These are phyloP conservation scores for Pantelozetes paolii DNA, from an alignment of 2,888 invertebrate genomes.

Conservation along the genomic window DNA sequence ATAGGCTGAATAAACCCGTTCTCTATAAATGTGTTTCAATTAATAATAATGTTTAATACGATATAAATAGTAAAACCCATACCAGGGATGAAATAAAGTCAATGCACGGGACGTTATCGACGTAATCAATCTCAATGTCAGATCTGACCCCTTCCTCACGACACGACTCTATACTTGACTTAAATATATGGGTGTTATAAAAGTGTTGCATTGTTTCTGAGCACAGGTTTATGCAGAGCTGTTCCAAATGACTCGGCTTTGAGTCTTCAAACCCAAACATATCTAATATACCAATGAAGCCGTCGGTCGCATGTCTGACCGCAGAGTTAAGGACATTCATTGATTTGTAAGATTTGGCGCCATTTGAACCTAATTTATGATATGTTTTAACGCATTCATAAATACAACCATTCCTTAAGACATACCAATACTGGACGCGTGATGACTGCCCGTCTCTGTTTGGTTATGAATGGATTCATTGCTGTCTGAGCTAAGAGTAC, in stretches of 20 bases:
- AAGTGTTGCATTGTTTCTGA: constrained; percentile 97
- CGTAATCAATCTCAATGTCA: constrained; percentile 86
- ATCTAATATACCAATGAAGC: constrained; percentile 89
- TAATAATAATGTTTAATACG: too few relatives aligned
- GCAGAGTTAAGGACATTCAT: constrained; percentile 89
- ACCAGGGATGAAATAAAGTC: constrained; percentile 86
- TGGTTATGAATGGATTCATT: constrained; percentile 87
- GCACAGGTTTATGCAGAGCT: constrained; percentile 88
- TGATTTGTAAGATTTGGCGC: constrained; percentile 67
- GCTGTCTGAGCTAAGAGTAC: constrained; percentile 83
- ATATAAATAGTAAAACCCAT: too few relatives aligned
- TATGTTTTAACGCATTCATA: not conserved
- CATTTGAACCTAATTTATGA: constrained; percentile 59
- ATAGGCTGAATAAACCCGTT: constrained; percentile 81
- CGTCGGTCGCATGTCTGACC: constrained; percentile 85
- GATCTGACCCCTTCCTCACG: constrained; percentile 85
- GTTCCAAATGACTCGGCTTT: constrained; percentile 78
- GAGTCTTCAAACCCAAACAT: constrained; percentile 96
- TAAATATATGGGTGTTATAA: constrained; percentile 94
- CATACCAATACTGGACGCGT: constrained; percentile 64
- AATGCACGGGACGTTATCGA: constrained; percentile 91
- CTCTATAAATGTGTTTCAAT: constrained; percentile 56
- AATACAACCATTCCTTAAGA: not conserved
- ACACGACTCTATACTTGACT: constrained; percentile 86
- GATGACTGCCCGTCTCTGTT: constrained; percentile 67